These are phyloP conservation scores for Aphaenogaster rudis DNA, from an alignment of 1,140 invertebrate species.

Conservation along the genomic window DNA sequence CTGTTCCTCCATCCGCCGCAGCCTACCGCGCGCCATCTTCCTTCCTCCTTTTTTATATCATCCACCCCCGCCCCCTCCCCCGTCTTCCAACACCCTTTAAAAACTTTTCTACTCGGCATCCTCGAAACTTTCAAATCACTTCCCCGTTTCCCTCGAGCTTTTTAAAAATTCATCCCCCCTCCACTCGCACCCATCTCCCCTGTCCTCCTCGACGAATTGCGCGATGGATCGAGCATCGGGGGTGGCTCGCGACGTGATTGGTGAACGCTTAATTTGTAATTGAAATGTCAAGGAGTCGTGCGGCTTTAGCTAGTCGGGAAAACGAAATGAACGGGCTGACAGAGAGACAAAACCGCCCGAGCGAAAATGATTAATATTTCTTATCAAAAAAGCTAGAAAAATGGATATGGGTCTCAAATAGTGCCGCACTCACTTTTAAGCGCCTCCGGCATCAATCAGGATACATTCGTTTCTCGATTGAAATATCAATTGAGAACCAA, in stretches of 20 bases:
- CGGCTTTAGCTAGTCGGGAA: conserved; percentile 13
- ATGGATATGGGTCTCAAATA: not conserved
- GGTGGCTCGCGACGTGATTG: conserved; percentile 1
- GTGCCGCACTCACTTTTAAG: not conserved
- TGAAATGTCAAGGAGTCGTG: conserved; percentile 71
- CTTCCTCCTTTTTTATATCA: conserved; percentile 25
- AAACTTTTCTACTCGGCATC: conserved; percentile 77
- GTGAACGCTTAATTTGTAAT: conserved; percentile 74
- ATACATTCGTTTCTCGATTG: not conserved
- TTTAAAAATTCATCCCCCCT: conserved; percentile 77
- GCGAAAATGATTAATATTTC: conserved; percentile 69
- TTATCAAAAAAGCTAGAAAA: not conserved
- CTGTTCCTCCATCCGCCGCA: conserved; percentile 50
- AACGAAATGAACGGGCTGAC: conserved; percentile 39
- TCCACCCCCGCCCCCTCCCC: not conserved
- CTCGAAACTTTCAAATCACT: conserved; percentile 78
- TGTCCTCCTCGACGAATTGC: conserved; percentile 14
- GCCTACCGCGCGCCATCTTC: conserved; percentile 54
- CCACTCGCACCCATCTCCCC: conserved; percentile 22
- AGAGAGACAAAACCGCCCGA: not conserved
- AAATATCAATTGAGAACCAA: not conserved
- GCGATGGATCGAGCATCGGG: conserved; percentile 33
- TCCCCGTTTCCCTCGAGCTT: conserved; percentile 68
- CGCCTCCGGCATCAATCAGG: not conserved
- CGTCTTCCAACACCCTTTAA: conserved; percentile 62